Base-by-base conservation (phyloP, 2,797 vertebrate species). In the Acanthurus lineatus region DNA sequence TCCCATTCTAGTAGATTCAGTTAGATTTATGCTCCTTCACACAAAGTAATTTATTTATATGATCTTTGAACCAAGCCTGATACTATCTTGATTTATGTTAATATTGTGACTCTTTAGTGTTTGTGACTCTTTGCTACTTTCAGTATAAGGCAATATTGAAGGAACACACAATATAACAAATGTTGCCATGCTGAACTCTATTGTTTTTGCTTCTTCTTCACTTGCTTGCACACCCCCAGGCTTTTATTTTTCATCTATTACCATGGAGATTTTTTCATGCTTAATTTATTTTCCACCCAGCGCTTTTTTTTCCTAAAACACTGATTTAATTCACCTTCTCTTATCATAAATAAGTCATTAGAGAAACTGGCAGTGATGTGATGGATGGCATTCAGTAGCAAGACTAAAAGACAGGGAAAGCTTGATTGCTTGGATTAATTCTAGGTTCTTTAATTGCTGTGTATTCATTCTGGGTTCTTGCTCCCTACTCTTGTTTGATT, bases 351-450 rank as follows among this genome's bases (percentile, higher is more conserved):
- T 83, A 32, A 87, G 74, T 87, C 77, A 68, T 51, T 14, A 17
- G 72, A 77, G 85, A 65, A 88, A 75, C 38, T 63, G 67, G 74
- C 77, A 42, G 25, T 19, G 58, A 61, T 48, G 67, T 78, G 62
- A 83, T 78, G 69, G 79, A 88, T 79, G 71, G 35, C 64, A n/a
- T 77, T 86, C 81, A 77, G 73, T 35, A 56, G 56, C 28, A 15
- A 35, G 68, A 71, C 49, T 51, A 63, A 60, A 76, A 67, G 71
- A 82, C 72, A 72, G 53, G 61, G 72, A 71, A 69, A 32, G 78
- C 82, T 69, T 88, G 86, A 91, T 90, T 86, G 83, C 82, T 82
- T 68, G 76, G 82, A 91, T 91, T 91, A 70, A 90, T 89, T 88
- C 82, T 53, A 69, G 75, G 57, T 73, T 85, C 72, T 84, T 90